Base-by-base conservation (phyloP, 2,888 invertebrate species). In the Drosophila colorata region DNA sequence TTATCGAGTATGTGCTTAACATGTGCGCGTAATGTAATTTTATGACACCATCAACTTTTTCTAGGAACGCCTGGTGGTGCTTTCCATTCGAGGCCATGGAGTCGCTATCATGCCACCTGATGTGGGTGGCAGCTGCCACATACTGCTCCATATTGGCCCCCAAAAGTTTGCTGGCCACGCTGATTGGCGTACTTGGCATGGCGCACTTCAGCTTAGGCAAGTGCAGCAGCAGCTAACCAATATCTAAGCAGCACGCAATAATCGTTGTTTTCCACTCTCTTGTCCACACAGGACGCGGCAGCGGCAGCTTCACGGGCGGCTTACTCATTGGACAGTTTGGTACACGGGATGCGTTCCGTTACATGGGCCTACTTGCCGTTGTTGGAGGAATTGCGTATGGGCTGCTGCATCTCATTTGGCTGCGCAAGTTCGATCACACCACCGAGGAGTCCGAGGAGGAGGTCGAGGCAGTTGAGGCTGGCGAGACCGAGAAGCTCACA, bases 61-160 rank as follows among this genome's bases (percentile, higher is more conserved):
- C 33, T 90, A 97, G 96, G 90, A 95, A 95, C 90, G 96, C 97
- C 5, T 97, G 96, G 96, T 96, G 96, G 96, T 96, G 96, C 89
- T 96, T 97, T 82, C 97, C 97, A 0, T 97, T 97, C 85, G 97
- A 97, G 92, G 96, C 96, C 0, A 95, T 97, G 94, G 97, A 97
- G 92, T 96, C 97, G 0, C 92, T 97, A 14, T 96, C 97, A 0
- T 96, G 96, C 23, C 97, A 97, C 88, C 93, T 98, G 75, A 96
- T 97, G 96, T 97, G 97, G 96, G 97, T 97, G 14, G 96, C 98
- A 37, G 97, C 97, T 1, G 96, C 97, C 6, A 97, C 97, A 0
- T 97, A 97, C 91, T 97, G 97, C 87, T 96, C 96, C 13, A 94
- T 96, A 91, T 92, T 97, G 80, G 96, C 97, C 1, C 97, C 98